phyloP scores from a whole-genome alignment of 30 jellyfish, hydroid and myxozoan species.

The Haliclystus octoradiatus region DNA sequence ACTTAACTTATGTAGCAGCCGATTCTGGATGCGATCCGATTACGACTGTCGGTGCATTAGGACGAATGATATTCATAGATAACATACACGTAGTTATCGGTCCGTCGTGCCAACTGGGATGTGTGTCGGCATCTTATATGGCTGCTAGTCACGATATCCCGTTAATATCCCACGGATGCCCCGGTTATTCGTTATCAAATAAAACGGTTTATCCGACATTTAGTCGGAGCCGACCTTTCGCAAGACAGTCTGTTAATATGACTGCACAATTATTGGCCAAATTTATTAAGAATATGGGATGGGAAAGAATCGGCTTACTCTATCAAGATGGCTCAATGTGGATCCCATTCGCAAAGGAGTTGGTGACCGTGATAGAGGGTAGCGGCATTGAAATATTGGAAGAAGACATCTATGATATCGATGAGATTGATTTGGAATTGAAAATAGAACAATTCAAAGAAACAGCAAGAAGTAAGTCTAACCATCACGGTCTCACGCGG shows the following conservation, averaged over 20 bases:
- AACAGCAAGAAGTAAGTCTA: not conserved
- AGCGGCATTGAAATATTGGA: slow-evolving; percentile 9
- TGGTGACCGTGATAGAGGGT: slow-evolving; percentile 7
- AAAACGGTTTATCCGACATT: slow-evolving; percentile 59
- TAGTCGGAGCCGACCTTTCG: slow-evolving; percentile 60
- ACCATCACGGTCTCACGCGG: no score
- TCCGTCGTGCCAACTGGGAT: slow-evolving; percentile 66
- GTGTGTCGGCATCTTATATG: slow-evolving; percentile 36
- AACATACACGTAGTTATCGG: slow-evolving; percentile 51
- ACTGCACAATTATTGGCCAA: slow-evolving; percentile 26
- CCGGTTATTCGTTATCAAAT: slow-evolving; percentile 33
- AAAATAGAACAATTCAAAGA: not conserved
- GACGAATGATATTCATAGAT: slow-evolving; percentile 12
- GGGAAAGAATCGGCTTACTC: slow-evolving; percentile 52
- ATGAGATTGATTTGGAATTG: slow-evolving; percentile 15
- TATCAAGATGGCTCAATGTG: slow-evolving; percentile 34
- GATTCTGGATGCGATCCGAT: slow-evolving; percentile 42
- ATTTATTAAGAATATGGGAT: slow-evolving; percentile 36
- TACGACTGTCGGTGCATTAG: slow-evolving; percentile 35
- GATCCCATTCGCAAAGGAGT: slow-evolving; percentile 29
- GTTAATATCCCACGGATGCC: slow-evolving; percentile 38
- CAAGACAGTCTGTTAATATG: slow-evolving; percentile 35
- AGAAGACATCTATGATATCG: slow-evolving; percentile 7
- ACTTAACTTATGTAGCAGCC: slow-evolving; percentile 17
- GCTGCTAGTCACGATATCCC: slow-evolving; percentile 45